These are phyloP conservation scores for Mechanitis messenoides DNA, from an alignment of 2,888 invertebrate species.

Conservation along the genomic window DNA sequence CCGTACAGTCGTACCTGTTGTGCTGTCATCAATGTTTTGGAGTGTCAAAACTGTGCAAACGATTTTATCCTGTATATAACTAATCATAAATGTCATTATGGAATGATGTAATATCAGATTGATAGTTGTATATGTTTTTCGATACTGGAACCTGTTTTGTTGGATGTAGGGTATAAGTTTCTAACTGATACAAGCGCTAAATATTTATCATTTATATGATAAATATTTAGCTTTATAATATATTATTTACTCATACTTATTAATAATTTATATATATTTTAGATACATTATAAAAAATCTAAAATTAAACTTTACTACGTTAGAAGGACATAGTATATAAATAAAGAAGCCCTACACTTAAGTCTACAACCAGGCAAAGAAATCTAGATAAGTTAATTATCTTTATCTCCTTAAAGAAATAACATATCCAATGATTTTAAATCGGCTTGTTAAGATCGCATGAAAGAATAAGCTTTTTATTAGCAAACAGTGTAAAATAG, in stretches of 20 bases:
- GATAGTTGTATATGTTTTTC: conserved; percentile 22
- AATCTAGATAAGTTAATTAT: conserved; percentile 1
- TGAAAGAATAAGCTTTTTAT: neutral
- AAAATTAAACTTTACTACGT: no score
- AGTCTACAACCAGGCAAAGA: neutral
- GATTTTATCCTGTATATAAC: conserved; percentile 13
- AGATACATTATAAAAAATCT: no score
- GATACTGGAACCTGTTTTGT: conserved; percentile 32
- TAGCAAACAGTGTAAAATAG: neutral
- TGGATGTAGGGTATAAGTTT: conserved; percentile 29
- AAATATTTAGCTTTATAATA: no score
- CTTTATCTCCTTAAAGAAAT: neutral
- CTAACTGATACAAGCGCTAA: conserved; percentile 17
- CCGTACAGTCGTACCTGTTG: conserved; percentile 11
- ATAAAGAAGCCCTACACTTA: neutral
- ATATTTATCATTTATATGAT: conserved; percentile 8
- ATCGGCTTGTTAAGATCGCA: neutral
- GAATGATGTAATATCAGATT: conserved; percentile 13
- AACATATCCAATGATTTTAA: neutral
- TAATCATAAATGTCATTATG: conserved; percentile 19
- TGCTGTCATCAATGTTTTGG: neutral
- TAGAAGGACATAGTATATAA: neutral
- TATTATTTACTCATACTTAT: no score
- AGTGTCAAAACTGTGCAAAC: conserved; percentile 8
- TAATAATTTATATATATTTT: no score